Conservation (phyloP, 2,113 vertebrate species). For the Tiliqua scincoides region DNA sequence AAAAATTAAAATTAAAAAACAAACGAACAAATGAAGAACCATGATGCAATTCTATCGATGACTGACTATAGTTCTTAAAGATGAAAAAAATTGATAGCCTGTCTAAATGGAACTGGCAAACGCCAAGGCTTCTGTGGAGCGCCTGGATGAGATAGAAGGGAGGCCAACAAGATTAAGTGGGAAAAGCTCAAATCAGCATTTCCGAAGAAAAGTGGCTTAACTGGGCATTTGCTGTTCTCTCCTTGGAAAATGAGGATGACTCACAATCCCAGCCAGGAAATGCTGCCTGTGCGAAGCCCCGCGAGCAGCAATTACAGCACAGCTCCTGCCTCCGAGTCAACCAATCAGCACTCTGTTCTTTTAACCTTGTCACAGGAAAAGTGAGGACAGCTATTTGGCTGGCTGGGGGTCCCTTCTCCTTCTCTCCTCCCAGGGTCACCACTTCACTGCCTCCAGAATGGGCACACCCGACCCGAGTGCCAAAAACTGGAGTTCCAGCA, state of each 20-base stretch:
- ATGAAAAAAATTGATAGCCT: not conserved
- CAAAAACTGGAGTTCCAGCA: not conserved
- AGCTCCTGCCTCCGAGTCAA: not conserved
- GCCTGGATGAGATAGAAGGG: not conserved
- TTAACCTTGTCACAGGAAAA: not conserved
- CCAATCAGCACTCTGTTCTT: not conserved
- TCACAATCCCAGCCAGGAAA: not conserved
- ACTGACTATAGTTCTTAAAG: not conserved
- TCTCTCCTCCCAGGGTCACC: not conserved
- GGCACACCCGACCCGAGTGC: not conserved
- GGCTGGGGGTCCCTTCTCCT: not conserved
- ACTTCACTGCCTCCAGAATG: not conserved
- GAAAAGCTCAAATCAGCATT: not conserved
- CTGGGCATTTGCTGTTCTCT: not conserved
- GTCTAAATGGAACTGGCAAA: not conserved
- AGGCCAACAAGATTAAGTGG: not conserved
- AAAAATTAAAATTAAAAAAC: not conserved
- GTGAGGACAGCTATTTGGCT: not conserved
- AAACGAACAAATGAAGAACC: not conserved
- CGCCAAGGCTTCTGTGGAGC: not conserved
- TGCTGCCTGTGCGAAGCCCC: not conserved
- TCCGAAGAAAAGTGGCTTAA: not conserved
- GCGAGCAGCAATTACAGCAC: constrained; percentile 1
- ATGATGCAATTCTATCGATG: not conserved
- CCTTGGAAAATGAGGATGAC: not conserved